Evolutionary conservation across 2,797 vertebrate genomes (phyloP), one percentile per base, ranked within the genome.

Genomic region (Halcyon badia): DNA sequence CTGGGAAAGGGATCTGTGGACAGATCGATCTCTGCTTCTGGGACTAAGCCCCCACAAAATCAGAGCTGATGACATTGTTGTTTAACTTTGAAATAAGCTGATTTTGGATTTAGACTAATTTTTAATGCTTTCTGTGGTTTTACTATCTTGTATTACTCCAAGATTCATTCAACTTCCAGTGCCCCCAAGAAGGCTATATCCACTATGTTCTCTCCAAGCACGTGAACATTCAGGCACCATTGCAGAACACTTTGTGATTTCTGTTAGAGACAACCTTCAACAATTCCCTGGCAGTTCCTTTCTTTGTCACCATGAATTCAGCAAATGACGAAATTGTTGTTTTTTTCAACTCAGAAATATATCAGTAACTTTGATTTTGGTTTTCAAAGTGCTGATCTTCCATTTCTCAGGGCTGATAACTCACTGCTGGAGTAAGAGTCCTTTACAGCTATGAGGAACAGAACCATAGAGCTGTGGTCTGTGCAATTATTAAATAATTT

Each of bases 271-370:
- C 16, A 98, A 98, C 12, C 62, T 98, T 42, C 97, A 98, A 3
- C 62, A 97, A 87, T 80, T 99, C 98, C 25, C 88, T 94, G 85
- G 90, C 98, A 12, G 44, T 97, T 71, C 90, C 97, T 60, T 87
- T 99, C 93, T 98, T 98, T 96, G 89, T 98, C 93, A 95, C 98
- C 84, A 98, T 97, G 95, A 98, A 94, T 83, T 98, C 98, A 31
- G 96, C 90, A 92, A 99, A 98, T 22, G 94, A 98, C 8, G 97
- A 99, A 97, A 41, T 81, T 0, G 98, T 97, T 8, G 94, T 21
- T 28, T 96, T 4, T 95, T 99, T 87, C 95, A 93, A 5, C 80
- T 99, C 22, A 66, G 86, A 58, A 98, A 98, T 96, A 96, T 98
- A 92, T 98, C 97, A 8, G 98, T 98, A 81, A 44, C 97, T 97